Evolutionary conservation across 1,140 invertebrate genomes (phyloP).

Genomic region (Apis dorsata): DNA sequence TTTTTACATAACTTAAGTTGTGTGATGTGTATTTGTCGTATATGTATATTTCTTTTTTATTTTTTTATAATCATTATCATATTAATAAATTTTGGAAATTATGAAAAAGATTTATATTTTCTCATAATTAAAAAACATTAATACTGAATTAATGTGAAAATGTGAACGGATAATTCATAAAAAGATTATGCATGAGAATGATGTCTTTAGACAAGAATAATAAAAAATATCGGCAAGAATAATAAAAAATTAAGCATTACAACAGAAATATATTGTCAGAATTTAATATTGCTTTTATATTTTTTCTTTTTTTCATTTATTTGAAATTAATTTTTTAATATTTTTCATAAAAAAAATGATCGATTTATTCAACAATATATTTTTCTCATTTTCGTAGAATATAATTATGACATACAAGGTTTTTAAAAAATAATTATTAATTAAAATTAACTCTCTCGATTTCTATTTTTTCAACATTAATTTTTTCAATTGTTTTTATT

Average conservation of each 20-base stretch:
- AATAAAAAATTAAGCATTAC: constrained; percentile 53
- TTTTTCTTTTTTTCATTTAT: background rate
- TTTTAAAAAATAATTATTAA: background rate
- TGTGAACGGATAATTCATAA: constrained; percentile 8
- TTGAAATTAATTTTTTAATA: constrained; percentile 10
- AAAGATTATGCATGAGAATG: constrained; percentile 30
- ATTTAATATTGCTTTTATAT: background rate
- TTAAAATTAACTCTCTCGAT: constrained; percentile 39
- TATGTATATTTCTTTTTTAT: too few species aligned
- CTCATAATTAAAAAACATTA: constrained; percentile 30
- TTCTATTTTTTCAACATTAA: background rate
- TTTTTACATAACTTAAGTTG: background rate
- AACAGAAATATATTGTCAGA: background rate
- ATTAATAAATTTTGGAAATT: background rate
- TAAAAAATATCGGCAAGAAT: constrained; percentile 55
- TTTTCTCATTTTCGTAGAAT: constrained; percentile 41
- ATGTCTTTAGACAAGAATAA: constrained; percentile 43
- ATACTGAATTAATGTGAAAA: constrained; percentile 27
- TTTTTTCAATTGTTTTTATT: background rate
- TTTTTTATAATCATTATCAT: background rate
- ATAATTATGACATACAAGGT: constrained; percentile 54
- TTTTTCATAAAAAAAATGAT: background rate
- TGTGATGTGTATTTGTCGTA: background rate
- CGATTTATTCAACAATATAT: constrained; percentile 5
- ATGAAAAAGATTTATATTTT: background rate